Percentiles rank a stretch among this genome's conserved stretches.
phyloP scores from a whole-genome alignment of 2,888 invertebrate species.

The Carcina quercana region DNA sequence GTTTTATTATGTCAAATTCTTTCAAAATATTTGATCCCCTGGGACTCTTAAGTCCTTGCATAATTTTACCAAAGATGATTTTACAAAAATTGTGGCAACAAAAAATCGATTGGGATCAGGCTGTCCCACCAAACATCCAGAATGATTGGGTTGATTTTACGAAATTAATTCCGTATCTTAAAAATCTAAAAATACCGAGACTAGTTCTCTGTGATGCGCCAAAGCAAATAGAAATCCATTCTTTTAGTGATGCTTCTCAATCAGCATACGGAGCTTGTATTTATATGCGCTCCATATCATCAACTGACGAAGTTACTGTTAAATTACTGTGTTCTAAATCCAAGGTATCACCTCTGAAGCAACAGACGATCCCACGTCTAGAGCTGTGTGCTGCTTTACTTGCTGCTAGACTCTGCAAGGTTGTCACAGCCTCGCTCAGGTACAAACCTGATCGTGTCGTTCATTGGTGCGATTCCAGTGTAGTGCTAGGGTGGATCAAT shows the following conservation, averaged over 20 bases:
- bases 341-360: slow-evolving; percentile 16
- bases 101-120: slow-evolving; percentile 14
- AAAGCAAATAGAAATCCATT: slow-evolving; percentile 11
- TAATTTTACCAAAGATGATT: slow-evolving; percentile 13
- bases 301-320: slow-evolving; percentile 4
- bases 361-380: slow-evolving; percentile 16
- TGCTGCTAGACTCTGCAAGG: slow-evolving; percentile 6
- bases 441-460: not conserved
- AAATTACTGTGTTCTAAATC: slow-evolving; percentile 18
- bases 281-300: slow-evolving; percentile 6
- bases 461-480: slow-evolving; percentile 15
- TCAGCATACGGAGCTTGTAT: slow-evolving; percentile 12
- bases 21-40: slow-evolving; percentile 17
- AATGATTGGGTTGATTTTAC: slow-evolving; percentile 3
- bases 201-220: slow-evolving; percentile 5
- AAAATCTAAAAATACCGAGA: slow-evolving; percentile 7
- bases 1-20: slow-evolving; percentile 17
- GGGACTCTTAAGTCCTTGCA: slow-evolving; percentile 13
- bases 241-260: slow-evolving; percentile 15
- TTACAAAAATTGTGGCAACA: slow-evolving; percentile 14
- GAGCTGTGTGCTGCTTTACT: slow-evolving; percentile 18
- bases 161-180: not conserved
- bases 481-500: slow-evolving; percentile 15
- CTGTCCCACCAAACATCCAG: slow-evolving; percentile 9
- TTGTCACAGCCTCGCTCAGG: not conserved